A percentile compares a stretch with the other conserved stretches of the same genome.
These are phyloP conservation scores for Ivindomyrus marchei DNA, from an alignment of 2,113 vertebrate species.

Conservation along the genomic window DNA sequence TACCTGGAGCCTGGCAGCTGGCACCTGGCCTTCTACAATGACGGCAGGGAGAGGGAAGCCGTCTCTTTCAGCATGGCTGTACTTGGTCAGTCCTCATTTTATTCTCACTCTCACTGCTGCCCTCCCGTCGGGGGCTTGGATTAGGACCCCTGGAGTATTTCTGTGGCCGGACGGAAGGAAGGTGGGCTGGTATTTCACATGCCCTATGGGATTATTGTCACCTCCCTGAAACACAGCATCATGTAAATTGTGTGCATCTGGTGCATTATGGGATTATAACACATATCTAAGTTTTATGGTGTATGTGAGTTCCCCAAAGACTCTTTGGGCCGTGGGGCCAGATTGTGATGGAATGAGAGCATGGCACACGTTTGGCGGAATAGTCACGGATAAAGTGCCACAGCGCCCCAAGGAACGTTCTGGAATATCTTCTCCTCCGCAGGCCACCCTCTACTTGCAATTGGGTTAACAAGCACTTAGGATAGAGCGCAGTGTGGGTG, in stretches of 20 bases:
- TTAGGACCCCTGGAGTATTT: background rate
- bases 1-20: slow-evolving; percentile 90
- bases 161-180: background rate
- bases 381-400: background rate
- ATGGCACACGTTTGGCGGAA: background rate
- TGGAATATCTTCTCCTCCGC: background rate
- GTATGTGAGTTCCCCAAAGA: background rate
- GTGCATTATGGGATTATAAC: slow-evolving; percentile 10
- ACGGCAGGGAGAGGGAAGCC: slow-evolving; percentile 87
- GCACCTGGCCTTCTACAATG: slow-evolving; percentile 98
- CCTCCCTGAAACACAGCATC: background rate
- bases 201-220: background rate
- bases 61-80: slow-evolving; percentile 90
- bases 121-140: background rate
- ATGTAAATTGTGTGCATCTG: background rate
- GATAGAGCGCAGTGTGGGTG: slow-evolving; percentile 5
- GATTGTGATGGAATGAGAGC: background rate
- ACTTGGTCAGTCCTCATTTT: slow-evolving; percentile 68
- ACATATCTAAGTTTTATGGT: background rate
- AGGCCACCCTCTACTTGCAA: slow-evolving; percentile 15
- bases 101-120: background rate
- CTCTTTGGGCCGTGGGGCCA: background rate
- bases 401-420: background rate
- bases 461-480: slow-evolving; percentile 37
- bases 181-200: background rate